phyloP scores from a whole-genome alignment of 1,140 invertebrate species.

The Musca vetustissima region DNA sequence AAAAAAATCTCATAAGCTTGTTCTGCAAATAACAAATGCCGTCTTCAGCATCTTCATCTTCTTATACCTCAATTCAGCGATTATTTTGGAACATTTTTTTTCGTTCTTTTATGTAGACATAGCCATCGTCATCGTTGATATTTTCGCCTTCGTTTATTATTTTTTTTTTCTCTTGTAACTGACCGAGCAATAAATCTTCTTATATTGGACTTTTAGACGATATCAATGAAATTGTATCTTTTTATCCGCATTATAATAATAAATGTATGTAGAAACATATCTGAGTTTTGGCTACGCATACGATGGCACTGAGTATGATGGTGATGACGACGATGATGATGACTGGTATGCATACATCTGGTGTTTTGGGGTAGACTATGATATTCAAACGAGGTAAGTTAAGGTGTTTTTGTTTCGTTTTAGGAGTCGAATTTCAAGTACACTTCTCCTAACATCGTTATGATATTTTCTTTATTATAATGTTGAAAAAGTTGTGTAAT shows the following conservation, averaged over 20 bases:
- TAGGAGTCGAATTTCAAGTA: no score
- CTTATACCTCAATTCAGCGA: no score
- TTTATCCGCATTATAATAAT: slow-evolving; percentile 56
- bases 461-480: no score
- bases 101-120: neutral
- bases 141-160: neutral
- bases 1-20: slow-evolving; percentile 16
- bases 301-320: neutral
- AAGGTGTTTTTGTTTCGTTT: no score
- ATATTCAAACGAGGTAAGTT: no score
- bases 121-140: neutral
- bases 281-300: slow-evolving; percentile 10
- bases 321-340: neutral
- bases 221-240: slow-evolving; percentile 56
- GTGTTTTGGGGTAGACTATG: neutral
- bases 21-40: slow-evolving; percentile 10
- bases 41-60: slow-evolving; percentile 7
- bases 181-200: slow-evolving; percentile 48
- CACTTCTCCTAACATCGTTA: no score
- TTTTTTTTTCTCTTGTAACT: slow-evolving; percentile 23
- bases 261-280: slow-evolving; percentile 37
- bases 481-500: no score
- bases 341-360: neutral
- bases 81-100: neutral
- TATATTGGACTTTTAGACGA: slow-evolving; percentile 55